Conservation (phyloP, 1,140 invertebrate species). For the Drepana arcuata region DNA sequence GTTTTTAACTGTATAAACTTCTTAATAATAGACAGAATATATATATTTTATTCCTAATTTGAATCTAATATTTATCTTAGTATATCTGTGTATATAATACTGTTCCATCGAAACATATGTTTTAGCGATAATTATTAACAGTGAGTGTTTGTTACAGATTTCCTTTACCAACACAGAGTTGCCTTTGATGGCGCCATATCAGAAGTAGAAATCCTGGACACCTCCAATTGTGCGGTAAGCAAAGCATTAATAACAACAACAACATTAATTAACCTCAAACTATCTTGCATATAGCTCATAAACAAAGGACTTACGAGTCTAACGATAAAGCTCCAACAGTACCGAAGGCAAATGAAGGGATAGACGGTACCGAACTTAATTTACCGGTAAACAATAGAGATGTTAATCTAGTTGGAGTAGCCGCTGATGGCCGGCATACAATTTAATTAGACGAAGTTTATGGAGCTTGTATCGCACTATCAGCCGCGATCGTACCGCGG, state of each 20-base stretch:
- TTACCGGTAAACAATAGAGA: conserved; percentile 60
- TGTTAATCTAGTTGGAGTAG: conserved; percentile 45
- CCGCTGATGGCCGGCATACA: conserved; percentile 38
- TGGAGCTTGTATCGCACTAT: conserved; percentile 35
- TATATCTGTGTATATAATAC: too few species aligned
- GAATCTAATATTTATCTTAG: too few species aligned
- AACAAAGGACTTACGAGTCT: conserved; percentile 11
- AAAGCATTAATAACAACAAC: too few species aligned
- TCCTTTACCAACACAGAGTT: conserved; percentile 83
- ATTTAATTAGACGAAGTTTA: conserved; percentile 63
- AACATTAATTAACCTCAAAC: too few species aligned
- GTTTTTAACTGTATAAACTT: too few species aligned
- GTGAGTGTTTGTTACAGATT: conserved; percentile 76
- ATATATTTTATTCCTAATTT: too few species aligned
- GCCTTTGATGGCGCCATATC: conserved; percentile 84
- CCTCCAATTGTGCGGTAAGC: conserved; percentile 85
- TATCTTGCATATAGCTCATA: too few species aligned
- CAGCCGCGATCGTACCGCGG: conserved; percentile 24
- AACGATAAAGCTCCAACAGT: conserved; percentile 3
- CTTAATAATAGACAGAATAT: too few species aligned
- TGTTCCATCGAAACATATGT: neutral
- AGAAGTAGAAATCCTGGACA: conserved; percentile 87
- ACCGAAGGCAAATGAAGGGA: conserved; percentile 29
- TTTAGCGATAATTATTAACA: neutral
- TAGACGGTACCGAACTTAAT: conserved; percentile 44